Conservation (phyloP, 2,113 vertebrate genomes). For the Zosterops pallidus region DNA sequence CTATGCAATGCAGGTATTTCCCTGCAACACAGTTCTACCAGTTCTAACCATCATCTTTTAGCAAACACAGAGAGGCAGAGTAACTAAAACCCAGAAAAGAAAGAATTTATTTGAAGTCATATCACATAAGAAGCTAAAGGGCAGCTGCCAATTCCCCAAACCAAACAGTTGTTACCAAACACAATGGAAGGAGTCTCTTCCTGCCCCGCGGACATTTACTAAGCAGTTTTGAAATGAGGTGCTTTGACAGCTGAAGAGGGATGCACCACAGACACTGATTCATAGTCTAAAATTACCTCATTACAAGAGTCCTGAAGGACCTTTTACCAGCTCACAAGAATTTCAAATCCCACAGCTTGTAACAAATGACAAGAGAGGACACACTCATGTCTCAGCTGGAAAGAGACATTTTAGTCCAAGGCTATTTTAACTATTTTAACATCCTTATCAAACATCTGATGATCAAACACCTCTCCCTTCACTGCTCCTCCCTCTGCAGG, state of each 20-base stretch:
- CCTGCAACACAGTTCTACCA: neutral
- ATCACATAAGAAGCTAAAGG: neutral
- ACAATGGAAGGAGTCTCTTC: neutral
- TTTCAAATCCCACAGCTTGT: neutral
- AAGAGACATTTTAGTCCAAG: neutral
- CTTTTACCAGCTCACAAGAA: neutral
- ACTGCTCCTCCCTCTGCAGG: neutral
- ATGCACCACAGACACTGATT: neutral
- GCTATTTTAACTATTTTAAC: neutral
- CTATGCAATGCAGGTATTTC: neutral
- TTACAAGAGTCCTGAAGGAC: neutral
- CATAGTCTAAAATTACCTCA: neutral
- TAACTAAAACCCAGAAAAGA: neutral
- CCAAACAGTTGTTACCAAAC: neutral
- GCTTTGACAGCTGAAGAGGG: neutral
- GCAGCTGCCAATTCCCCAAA: neutral
- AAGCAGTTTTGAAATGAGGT: neutral
- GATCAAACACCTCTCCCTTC: too few relatives aligned
- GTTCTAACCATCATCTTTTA: neutral
- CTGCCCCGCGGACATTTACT: neutral
- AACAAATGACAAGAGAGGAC: neutral
- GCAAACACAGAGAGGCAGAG: neutral
- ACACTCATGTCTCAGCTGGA: neutral
- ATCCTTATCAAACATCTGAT: neutral
- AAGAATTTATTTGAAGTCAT: neutral